Percentiles rank a stretch among this genome's conserved stretches.
phyloP scores from a whole-genome alignment of 2,797 vertebrate species.

The Macroramphosus scolopax region DNA sequence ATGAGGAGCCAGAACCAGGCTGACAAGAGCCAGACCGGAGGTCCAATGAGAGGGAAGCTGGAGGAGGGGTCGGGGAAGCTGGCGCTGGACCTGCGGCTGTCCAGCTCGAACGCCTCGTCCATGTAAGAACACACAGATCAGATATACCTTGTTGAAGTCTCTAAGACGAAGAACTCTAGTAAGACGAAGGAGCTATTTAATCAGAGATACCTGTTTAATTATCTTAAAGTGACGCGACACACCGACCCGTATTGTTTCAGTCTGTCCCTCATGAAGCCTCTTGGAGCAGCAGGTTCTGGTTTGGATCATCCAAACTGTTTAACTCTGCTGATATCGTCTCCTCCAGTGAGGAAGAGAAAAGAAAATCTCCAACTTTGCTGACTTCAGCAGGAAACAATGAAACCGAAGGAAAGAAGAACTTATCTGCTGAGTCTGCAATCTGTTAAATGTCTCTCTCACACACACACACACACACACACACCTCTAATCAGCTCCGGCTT shows the following conservation, averaged over 20 bases:
- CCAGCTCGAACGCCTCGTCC: constrained; percentile 92
- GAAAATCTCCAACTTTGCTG: not conserved
- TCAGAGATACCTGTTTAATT: too few relatives aligned
- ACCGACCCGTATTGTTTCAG: too few relatives aligned
- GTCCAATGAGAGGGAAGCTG: constrained; percentile 74
- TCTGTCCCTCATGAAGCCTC: too few relatives aligned
- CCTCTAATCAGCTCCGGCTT: constrained; percentile 22
- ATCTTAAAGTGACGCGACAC: too few relatives aligned
- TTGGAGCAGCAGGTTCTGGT: too few relatives aligned
- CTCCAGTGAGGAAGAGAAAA: not conserved
- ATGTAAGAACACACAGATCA: constrained; percentile 78
- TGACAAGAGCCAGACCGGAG: constrained; percentile 66
- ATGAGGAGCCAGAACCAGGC: constrained; percentile 51
- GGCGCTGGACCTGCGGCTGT: constrained; percentile 88
- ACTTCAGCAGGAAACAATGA: constrained; percentile 5
- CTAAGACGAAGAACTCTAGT: too few relatives aligned
- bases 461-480: constrained; percentile 1
- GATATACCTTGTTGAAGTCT: too few relatives aligned
- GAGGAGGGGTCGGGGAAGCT: constrained; percentile 89
- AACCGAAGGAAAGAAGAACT: too few relatives aligned
- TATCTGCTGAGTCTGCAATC: too few relatives aligned
- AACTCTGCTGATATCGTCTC: not conserved
- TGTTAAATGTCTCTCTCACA: too few relatives aligned
- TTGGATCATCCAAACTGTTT: too few relatives aligned
- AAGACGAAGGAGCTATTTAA: too few relatives aligned